A percentile compares a stretch with the other conserved stretches of the same genome.
These are phyloP conservation scores for Aeoliscus strigatus DNA, from an alignment of 2,797 vertebrate species.

Conservation along the genomic window DNA sequence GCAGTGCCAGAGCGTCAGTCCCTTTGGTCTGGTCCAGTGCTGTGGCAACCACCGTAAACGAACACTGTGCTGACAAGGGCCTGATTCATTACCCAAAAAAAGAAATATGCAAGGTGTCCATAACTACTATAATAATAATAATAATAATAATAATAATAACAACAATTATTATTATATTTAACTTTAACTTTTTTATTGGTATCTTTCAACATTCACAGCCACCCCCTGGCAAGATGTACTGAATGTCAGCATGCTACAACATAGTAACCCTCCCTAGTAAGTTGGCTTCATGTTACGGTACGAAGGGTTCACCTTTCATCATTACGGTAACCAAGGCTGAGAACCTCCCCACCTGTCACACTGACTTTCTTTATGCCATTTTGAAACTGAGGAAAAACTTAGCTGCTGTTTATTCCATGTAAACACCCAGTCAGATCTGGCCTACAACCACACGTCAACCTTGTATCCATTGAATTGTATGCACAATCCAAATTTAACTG, in stretches of 20 bases:
- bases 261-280: constrained; percentile 49
- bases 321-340: constrained; percentile 68
- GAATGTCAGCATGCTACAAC: constrained; percentile 53
- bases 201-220: constrained; percentile 46
- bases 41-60: constrained; percentile 70
- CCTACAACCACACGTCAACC: neutral
- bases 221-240: constrained; percentile 44
- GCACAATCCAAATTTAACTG: too few relatives aligned
- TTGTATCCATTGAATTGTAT: too few relatives aligned
- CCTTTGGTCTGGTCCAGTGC: constrained; percentile 45
- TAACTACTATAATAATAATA: too few relatives aligned
- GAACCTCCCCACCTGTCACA: constrained; percentile 57
- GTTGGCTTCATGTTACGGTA: constrained; percentile 50
- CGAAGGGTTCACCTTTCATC: constrained; percentile 57
- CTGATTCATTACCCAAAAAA: constrained; percentile 53
- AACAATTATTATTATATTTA: too few relatives aligned
- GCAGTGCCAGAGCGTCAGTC: constrained; percentile 22
- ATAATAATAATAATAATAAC: too few relatives aligned
- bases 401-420: constrained; percentile 13
- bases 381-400: constrained; percentile 20
- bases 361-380: constrained; percentile 13
- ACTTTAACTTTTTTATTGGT: too few relatives aligned
- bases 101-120: constrained; percentile 27
- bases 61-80: constrained; percentile 38
- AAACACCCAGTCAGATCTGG: constrained; percentile 1